Conservation (phyloP, 2,888 invertebrate species). For the Sphaerophoria rueppellii region DNA sequence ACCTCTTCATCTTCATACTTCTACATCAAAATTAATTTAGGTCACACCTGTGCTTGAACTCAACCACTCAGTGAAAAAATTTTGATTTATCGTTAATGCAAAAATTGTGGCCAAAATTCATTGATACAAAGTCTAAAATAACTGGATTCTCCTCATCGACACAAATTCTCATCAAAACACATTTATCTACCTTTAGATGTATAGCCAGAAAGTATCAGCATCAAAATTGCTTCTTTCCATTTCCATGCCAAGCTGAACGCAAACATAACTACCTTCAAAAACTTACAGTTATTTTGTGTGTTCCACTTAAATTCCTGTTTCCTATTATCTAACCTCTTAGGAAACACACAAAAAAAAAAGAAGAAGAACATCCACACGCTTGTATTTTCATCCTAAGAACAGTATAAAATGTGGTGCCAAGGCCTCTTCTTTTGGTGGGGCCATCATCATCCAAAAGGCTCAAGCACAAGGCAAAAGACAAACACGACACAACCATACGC, state of each 20-base stretch:
- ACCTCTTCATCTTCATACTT: too few species aligned
- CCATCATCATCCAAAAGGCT: background rate
- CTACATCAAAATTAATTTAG: too few species aligned
- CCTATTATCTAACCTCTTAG: constrained; percentile 49
- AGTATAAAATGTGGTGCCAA: constrained; percentile 60
- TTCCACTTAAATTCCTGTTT: constrained; percentile 61
- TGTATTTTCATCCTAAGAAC: constrained; percentile 35
- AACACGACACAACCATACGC: background rate
- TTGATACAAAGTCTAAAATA: background rate
- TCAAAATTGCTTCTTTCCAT: constrained; percentile 1
- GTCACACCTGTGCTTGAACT: too few species aligned
- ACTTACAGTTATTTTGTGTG: constrained; percentile 51
- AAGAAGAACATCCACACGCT: background rate
- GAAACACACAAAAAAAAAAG: background rate
- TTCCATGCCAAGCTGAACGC: background rate
- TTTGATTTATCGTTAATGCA: too few species aligned
- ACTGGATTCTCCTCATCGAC: constrained; percentile 18
- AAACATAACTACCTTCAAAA: constrained; percentile 34
- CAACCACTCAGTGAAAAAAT: too few species aligned
- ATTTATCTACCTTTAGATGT: background rate
- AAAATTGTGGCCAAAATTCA: too few species aligned
- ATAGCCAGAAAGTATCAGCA: background rate
- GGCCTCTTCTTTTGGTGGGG: constrained; percentile 36
- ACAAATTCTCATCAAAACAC: background rate
- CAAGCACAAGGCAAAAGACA: background rate